Percentiles rank a stretch among this genome's conserved stretches.
Conservation (phyloP, 2,888 invertebrate genomes). For the Ennomos fuscantarius region DNA sequence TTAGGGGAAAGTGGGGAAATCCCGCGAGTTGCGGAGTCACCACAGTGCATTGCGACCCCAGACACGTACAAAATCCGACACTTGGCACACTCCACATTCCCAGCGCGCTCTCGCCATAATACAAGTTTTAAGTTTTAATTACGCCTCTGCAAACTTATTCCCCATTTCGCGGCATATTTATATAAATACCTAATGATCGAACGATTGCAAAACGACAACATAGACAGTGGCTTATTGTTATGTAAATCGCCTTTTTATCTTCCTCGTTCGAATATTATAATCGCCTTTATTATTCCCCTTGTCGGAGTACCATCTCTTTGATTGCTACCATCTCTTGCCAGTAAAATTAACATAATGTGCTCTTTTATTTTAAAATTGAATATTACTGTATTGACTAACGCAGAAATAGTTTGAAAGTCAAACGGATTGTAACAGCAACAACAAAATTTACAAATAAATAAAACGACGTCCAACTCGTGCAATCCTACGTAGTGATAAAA, state of each 20-base stretch:
- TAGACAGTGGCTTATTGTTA: conserved; percentile 44
- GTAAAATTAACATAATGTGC: conserved; percentile 34
- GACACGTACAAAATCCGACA: conserved; percentile 79
- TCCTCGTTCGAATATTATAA: conserved; percentile 42
- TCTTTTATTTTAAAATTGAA: conserved; percentile 29
- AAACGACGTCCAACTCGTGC: conserved; percentile 68
- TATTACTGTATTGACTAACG: conserved; percentile 15
- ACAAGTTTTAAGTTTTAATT: conserved; percentile 82
- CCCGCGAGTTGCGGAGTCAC: conserved; percentile 42
- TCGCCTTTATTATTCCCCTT: conserved; percentile 45
- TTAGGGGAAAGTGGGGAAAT: conserved; percentile 51
- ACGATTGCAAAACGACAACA: conserved; percentile 37
- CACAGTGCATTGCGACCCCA: conserved; percentile 64
- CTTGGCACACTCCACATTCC: conserved; percentile 76
- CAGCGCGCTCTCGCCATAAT: conserved; percentile 64
- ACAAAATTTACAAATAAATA: conserved; percentile 75
- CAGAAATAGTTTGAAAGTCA: conserved; percentile 33
- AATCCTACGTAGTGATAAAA: conserved; percentile 76
- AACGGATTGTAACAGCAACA: conserved; percentile 57
- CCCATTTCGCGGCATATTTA: conserved; percentile 46
- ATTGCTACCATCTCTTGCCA: conserved; percentile 35
- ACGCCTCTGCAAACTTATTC: conserved; percentile 64
- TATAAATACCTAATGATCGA: conserved; percentile 48
- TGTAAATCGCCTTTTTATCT: conserved; percentile 50
- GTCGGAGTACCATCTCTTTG: conserved; percentile 40